phyloP scores from a whole-genome alignment of 2,888 invertebrate genomes.

The Listrodromus nycthemerus region DNA sequence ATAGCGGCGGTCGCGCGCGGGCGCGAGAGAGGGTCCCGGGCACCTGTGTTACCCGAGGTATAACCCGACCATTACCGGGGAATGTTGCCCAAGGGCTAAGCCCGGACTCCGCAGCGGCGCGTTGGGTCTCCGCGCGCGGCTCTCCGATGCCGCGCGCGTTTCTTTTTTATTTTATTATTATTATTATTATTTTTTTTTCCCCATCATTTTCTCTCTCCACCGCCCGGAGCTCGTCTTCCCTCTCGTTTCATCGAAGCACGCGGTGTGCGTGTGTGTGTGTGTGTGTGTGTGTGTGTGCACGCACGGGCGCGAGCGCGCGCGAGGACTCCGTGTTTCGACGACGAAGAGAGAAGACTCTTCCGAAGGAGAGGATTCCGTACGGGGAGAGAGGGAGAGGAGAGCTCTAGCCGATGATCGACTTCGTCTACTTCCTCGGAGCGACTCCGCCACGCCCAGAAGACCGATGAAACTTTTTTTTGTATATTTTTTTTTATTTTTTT shows the following conservation, averaged over 20 bases:
- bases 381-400: neutral
- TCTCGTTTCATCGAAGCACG: constrained; percentile 52
- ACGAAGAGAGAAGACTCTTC: constrained; percentile 1
- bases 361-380: constrained; percentile 36
- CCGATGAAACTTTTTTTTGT: constrained; percentile 28
- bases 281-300: constrained; percentile 7
- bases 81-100: constrained; percentile 83
- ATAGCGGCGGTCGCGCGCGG: constrained; percentile 38
- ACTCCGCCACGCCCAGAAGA: constrained; percentile 47
- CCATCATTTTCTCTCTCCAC: constrained; percentile 6
- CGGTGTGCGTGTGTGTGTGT: constrained; percentile 28
- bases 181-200: neutral
- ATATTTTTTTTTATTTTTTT: constrained; percentile 1
- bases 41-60: constrained; percentile 84
- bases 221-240: constrained; percentile 9
- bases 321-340: constrained; percentile 16
- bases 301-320: constrained; percentile 2
- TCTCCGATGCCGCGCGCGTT: constrained; percentile 49
- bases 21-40: constrained; percentile 70
- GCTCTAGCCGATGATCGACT: constrained; percentile 3
- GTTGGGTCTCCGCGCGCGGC: constrained; percentile 52
- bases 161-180: constrained; percentile 27
- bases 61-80: constrained; percentile 82
- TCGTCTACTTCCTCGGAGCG: constrained; percentile 40
- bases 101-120: constrained; percentile 67